These are phyloP conservation scores for Spilogale gracilis DNA, from an alignment of 2,113 vertebrate genomes.

Conservation along the genomic window DNA sequence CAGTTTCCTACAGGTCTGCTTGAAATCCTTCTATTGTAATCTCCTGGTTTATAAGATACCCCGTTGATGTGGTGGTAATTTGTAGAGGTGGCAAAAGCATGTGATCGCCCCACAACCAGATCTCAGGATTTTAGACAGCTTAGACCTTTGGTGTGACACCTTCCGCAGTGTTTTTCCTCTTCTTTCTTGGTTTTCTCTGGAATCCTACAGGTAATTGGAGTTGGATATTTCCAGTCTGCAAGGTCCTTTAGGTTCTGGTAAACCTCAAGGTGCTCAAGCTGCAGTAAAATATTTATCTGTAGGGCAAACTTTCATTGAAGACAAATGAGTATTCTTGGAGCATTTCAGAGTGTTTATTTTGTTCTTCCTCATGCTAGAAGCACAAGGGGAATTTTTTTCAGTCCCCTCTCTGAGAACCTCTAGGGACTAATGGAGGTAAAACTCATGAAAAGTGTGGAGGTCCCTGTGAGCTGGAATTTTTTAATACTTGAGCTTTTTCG, in stretches of 20 bases:
- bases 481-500: neutral
- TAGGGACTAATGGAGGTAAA: neutral
- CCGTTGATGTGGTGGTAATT: neutral
- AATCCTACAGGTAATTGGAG: neutral
- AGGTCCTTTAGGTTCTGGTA: neutral
- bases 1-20: neutral
- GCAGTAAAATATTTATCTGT: neutral
- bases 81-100: neutral
- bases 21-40: neutral
- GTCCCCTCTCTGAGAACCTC: neutral
- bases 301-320: neutral
- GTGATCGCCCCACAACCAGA: neutral
- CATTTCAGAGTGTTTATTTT: neutral
- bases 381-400: neutral
- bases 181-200: neutral
- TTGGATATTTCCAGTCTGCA: neutral
- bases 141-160: neutral
- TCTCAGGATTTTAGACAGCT: neutral
- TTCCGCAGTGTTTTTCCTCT: neutral
- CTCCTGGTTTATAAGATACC: neutral
- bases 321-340: neutral
- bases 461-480: neutral
- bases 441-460: neutral
- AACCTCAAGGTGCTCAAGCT: neutral
- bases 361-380: neutral